These are phyloP conservation scores for Microctenopoma steveboyesi DNA, from an alignment of 2,797 vertebrate species.

Conservation along the genomic window DNA sequence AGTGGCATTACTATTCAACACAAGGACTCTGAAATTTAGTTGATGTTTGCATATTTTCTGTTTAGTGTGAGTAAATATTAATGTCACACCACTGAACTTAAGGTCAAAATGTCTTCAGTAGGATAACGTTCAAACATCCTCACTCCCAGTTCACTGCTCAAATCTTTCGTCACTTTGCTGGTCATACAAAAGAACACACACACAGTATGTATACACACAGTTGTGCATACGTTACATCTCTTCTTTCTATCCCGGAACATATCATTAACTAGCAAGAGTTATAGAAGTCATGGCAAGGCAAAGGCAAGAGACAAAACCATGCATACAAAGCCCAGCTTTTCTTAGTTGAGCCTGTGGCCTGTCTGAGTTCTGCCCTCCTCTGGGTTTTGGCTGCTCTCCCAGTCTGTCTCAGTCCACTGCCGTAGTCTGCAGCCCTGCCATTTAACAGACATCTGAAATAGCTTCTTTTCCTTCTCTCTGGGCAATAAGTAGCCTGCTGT, in stretches of 20 bases:
- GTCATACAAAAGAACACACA: conserved; percentile 11
- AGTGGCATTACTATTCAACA: conserved; percentile 73
- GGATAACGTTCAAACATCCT: no score
- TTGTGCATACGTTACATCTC: conserved; percentile 15
- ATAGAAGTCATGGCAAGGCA: conserved; percentile 32
- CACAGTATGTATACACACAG: neutral
- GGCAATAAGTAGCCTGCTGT: no score
- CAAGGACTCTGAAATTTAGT: conserved; percentile 51
- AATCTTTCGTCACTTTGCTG: no score
- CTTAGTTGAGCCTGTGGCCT: conserved; percentile 66
- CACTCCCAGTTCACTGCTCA: no score
- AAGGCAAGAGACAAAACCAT: conserved; percentile 7
- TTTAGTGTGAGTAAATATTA: conserved; percentile 6
- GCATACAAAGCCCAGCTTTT: conserved; percentile 47
- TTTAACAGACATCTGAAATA: conserved; percentile 63
- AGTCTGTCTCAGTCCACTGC: conserved; percentile 67
- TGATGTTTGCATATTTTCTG: conserved; percentile 46
- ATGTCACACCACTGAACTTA: conserved; percentile 20
- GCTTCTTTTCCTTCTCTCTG: no score
- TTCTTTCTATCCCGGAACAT: conserved; percentile 30
- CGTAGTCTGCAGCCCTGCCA: conserved; percentile 65
- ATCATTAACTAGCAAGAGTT: conserved; percentile 51
- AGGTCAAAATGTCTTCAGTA: neutral
- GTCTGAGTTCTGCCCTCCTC: conserved; percentile 68
- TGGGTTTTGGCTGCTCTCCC: conserved; percentile 71